A percentile compares a stretch with the other conserved stretches of the same genome.
Conservation (phyloP, 2,888 invertebrate species). For the Drosophila setosimentum region DNA sequence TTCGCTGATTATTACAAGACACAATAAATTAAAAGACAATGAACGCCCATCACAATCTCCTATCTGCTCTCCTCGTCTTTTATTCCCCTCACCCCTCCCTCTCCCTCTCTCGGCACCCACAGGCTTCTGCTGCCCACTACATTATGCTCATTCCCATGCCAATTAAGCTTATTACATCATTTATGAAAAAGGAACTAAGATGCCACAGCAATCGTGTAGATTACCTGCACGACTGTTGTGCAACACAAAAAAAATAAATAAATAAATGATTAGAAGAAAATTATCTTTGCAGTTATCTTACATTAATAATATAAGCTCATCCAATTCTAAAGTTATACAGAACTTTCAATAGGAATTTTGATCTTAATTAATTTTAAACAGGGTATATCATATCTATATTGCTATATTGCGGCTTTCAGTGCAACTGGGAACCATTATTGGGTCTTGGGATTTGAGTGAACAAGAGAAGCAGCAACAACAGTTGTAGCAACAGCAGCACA, state of each 20-base stretch:
- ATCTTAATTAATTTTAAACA: not conserved
- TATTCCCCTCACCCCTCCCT: not conserved
- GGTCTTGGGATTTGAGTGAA: slow-evolving; percentile 26
- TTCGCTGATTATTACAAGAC: slow-evolving; percentile 73
- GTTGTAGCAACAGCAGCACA: not conserved
- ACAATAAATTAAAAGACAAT: slow-evolving; percentile 70
- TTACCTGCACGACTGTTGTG: slow-evolving; percentile 36
- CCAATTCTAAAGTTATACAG: no score
- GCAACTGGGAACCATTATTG: slow-evolving; percentile 11
- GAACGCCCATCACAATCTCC: slow-evolving; percentile 36
- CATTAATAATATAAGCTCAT: not conserved
- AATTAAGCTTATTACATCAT: slow-evolving; percentile 79
- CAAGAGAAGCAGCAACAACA: slow-evolving; percentile 2
- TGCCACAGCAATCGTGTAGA: slow-evolving; percentile 37
- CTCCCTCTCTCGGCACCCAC: not conserved
- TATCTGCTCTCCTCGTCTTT: not conserved
- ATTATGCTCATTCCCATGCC: slow-evolving; percentile 46
- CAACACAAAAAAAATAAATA: slow-evolving; percentile 6
- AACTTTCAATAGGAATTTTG: not conserved
- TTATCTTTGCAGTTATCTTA: not conserved
- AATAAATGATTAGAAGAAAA: not conserved
- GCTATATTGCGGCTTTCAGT: no score
- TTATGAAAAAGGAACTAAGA: slow-evolving; percentile 23
- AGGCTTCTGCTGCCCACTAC: no score
- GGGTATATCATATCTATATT: no score